Conservation (phyloP, 2,888 invertebrate species). For the Brachynemurus nebulosus region DNA sequence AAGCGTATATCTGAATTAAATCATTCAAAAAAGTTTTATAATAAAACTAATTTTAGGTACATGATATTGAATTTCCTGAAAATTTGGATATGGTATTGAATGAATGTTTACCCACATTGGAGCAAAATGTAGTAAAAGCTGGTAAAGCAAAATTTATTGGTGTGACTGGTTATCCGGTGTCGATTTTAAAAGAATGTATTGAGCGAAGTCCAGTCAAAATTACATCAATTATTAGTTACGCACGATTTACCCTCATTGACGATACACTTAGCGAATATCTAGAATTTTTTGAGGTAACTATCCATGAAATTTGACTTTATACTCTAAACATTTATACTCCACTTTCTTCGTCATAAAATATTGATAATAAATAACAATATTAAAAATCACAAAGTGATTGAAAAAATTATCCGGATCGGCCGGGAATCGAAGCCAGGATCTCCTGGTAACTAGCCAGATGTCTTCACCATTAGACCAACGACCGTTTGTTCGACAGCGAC, state of each 20-base stretch:
- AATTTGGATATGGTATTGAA: conserved; percentile 58
- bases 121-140: conserved; percentile 48
- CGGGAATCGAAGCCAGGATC: too few relatives aligned
- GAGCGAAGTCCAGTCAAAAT: conserved; percentile 49
- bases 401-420: too few relatives aligned
- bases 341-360: too few relatives aligned
- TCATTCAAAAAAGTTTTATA: background rate
- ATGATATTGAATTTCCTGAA: conserved; percentile 80
- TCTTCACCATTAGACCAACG: too few relatives aligned
- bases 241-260: conserved; percentile 68
- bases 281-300: conserved; percentile 56
- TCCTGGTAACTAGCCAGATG: too few relatives aligned
- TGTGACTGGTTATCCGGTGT: conserved; percentile 73
- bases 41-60: conserved; percentile 49
- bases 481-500: too few relatives aligned
- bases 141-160: conserved; percentile 71
- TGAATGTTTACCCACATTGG: conserved; percentile 74
- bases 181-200: conserved; percentile 57
- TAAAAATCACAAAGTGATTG: too few relatives aligned
- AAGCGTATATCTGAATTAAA: conserved; percentile 4
- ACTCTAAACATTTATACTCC: too few relatives aligned
- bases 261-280: conserved; percentile 58
- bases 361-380: too few relatives aligned
- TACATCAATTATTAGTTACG: conserved; percentile 60
- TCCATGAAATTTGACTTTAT: conserved; percentile 1